Evolutionary conservation across 2,888 invertebrate species (phyloP), one percentile per base, ranked within the genome.

Genomic region (Drosophila imparisetae): DNA sequence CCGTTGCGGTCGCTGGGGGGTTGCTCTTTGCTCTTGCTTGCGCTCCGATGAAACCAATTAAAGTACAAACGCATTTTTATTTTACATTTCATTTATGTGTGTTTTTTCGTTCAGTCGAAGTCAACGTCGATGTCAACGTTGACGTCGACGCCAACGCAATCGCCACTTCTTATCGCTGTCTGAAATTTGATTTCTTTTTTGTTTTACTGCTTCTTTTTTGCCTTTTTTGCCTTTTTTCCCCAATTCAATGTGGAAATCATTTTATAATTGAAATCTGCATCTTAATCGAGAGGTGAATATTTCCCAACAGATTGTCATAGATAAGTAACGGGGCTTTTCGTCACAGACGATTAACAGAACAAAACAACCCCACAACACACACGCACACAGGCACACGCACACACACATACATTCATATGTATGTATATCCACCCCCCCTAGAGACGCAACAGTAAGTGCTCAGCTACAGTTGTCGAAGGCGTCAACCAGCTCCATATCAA

Each of bases 11-110:
- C 64, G 64, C 40, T 49, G 40, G 63, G 71, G 69, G 66, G 63
- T 73, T 82, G 72, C 66, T 68, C 53, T 57, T 67, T 65, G 61
- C 49, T 38, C 29, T 45, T 64, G 54, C 40, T 24, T 57, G 49
- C 50, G 40, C 38, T 75, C 38, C 61, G 40, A 57, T 69, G 67
- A 78, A 81, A 81, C 66, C 85, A 86, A 81, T 86, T 86, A 80
- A 82, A 58, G 54, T 58, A 69, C 68, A 79, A 86, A 73, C 79
- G 85, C 85, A 78, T 69, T 78, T 86, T 66, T 50, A 60, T 70
- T 83, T 57, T 42, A 40, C 29, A 42, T 42, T 42, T 57, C 24
- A 21, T 24, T 24, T 53, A 24, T 34, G 21, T n/a, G 18, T 27
- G 2, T 55, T 27, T 38, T 29, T 66, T 29, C 27, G 42, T 45